Evolutionary conservation across 2,797 vertebrate species (phyloP).

Genomic region (Coregonus ussuriensis): DNA sequence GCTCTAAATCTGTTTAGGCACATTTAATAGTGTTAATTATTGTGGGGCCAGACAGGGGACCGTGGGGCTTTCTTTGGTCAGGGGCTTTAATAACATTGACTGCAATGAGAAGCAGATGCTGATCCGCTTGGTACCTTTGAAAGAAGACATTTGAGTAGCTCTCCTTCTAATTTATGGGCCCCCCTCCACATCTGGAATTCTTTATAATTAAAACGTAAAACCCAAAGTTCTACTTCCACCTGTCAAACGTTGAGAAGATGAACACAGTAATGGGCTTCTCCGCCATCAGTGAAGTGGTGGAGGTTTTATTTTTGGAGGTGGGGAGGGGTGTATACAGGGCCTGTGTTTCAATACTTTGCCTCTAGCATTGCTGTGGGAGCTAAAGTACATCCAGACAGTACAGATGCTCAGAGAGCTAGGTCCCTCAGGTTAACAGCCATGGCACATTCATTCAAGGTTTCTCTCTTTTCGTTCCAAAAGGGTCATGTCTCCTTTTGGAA

Average conservation of each 20-base stretch:
- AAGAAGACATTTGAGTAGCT: slow-evolving; percentile 96
- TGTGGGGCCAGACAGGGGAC: slow-evolving; percentile 87
- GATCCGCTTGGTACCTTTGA: slow-evolving; percentile 93
- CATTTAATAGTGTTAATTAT: slow-evolving; percentile 99
- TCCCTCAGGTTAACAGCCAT: neutral
- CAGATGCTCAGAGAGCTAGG: neutral
- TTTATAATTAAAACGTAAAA: slow-evolving; percentile 99
- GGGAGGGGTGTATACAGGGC: slow-evolving; percentile 28
- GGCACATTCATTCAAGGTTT: neutral
- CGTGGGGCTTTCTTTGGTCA: slow-evolving; percentile 92
- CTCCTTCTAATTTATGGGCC: slow-evolving; percentile 98
- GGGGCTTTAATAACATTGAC: slow-evolving; percentile 97
- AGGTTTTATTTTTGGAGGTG: slow-evolving; percentile 47
- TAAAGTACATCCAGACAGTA: neutral
- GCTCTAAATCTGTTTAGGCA: slow-evolving; percentile 97
- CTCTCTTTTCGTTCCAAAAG: neutral
- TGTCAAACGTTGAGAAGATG: slow-evolving; percentile 99
- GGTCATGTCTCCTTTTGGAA: neutral
- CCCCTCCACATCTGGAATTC: slow-evolving; percentile 98
- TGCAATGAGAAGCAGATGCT: slow-evolving; percentile 99
- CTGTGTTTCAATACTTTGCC: neutral
- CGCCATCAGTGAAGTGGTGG: slow-evolving; percentile 55
- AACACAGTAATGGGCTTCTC: slow-evolving; percentile 97
- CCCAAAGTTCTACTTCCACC: slow-evolving; percentile 98
- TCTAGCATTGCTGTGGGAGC: neutral